phyloP scores from a whole-genome alignment of 2,113 vertebrate species.

The Riparia riparia region DNA sequence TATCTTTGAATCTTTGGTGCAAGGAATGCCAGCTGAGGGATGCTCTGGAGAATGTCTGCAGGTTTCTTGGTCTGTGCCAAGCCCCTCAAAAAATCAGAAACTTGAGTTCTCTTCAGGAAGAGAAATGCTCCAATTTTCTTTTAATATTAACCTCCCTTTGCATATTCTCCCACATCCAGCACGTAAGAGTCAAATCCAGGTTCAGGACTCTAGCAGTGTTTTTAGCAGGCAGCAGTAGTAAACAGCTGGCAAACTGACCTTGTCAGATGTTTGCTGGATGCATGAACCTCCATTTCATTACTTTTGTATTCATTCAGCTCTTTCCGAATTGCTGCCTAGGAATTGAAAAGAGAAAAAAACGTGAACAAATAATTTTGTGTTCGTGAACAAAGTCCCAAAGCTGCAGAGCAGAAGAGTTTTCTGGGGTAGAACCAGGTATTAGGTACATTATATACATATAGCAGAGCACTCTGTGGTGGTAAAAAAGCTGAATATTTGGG shows the following conservation, averaged over 20 bases:
- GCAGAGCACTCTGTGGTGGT: background rate
- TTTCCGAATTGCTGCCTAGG: conserved; percentile 96
- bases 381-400: background rate
- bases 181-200: background rate
- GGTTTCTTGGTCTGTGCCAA: background rate
- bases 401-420: background rate
- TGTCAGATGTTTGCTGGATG: conserved; percentile 97
- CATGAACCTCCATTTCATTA: conserved; percentile 98
- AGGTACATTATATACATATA: background rate
- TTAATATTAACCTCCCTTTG: background rate
- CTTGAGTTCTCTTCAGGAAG: background rate
- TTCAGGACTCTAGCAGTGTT: background rate
- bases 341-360: background rate
- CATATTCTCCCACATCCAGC: background rate
- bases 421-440: background rate
- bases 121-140: background rate
- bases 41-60: background rate
- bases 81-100: background rate
- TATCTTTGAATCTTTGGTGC: background rate
- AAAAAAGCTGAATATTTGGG: background rate
- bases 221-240: background rate
- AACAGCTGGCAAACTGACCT: conserved; percentile 79
- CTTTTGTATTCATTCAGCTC: conserved; percentile 99
- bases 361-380: background rate
- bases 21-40: background rate